Evolutionary conservation across 2,888 invertebrate genomes (phyloP).

Genomic region (Tipula unca): DNA sequence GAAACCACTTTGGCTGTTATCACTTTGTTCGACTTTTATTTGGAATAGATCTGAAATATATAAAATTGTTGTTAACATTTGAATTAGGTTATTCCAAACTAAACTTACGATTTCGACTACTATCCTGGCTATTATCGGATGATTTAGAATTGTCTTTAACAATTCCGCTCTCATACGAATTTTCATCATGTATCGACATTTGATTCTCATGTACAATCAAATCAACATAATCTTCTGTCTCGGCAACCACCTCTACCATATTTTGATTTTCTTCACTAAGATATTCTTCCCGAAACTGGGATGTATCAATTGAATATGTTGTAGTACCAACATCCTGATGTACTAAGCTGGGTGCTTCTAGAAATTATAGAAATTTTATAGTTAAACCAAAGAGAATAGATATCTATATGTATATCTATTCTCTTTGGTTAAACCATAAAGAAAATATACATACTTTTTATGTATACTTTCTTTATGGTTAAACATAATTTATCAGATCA

Average conservation of each 20-base stretch:
- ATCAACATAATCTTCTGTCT: slow-evolving; percentile 21
- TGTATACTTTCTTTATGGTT: too few relatives aligned
- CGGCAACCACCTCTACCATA: slow-evolving; percentile 26
- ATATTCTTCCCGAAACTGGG: slow-evolving; percentile 22
- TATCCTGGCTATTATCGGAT: background rate
- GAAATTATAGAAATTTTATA: background rate
- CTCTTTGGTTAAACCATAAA: too few relatives aligned
- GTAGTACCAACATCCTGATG: background rate
- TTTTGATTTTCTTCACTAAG: slow-evolving; percentile 24
- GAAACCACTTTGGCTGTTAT: background rate
- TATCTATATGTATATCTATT: too few relatives aligned
- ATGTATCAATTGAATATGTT: background rate
- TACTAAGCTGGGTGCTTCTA: background rate
- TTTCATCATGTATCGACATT: background rate
- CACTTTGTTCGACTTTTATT: background rate
- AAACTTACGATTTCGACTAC: background rate
- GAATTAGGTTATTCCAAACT: background rate
- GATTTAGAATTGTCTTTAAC: background rate
- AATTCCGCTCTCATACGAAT: slow-evolving; percentile 16
- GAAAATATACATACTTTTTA: too few relatives aligned
- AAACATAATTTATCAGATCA: too few relatives aligned
- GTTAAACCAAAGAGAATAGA: too few relatives aligned
- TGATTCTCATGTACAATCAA: background rate
- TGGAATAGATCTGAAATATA: background rate
- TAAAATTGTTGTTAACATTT: background rate